Base-by-base conservation (phyloP, 2,888 invertebrate species). In the Drosophila demipolita region DNA sequence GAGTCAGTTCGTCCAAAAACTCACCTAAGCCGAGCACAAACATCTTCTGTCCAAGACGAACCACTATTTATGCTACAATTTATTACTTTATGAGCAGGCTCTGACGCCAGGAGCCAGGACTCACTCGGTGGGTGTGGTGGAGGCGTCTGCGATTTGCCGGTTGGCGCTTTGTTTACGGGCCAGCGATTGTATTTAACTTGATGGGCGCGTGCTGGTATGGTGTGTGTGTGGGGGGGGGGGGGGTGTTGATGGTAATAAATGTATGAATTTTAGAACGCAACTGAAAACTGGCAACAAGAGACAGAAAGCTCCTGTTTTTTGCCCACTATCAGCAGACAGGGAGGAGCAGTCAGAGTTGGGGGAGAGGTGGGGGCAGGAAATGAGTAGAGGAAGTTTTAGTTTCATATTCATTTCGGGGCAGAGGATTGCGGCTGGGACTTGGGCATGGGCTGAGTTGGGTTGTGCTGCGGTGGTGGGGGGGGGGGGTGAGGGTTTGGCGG, bases 331-430 rank as follows among this genome's bases (percentile, higher is more conserved):
- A 68, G 78, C 64, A 35, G 69, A 23, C 33, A 20, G 33, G 6
- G 3, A 3, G 9, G 11, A 8, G 23, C 1, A 1, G 40, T 23
- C 23, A 20, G 15, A 0, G 1, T 7, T 17, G n/a, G 2, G 12
- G 20, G n/a, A 48, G 55, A 55, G 35, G 26, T 26, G 48, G 59
- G 57, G 61, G 15, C 87, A 88, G 90, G 90, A 90, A 91, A 90
- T 90, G 91, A 90, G 91, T 79, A 87, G 75, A 91, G 91, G 90
- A 91, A 90, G 90, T 90, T 91, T 91, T 91, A 90, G 90, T 90
- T 90, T 88, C 89, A 86, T 80, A 88, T 89, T 82, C 83, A 82
- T 73, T 61, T 26, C 53, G 72, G n/a, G 9, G 12, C 7, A 23
- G 15, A 29, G 61, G 0, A 20, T 45, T 45, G 45, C 23, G 20